Percentiles rank a stretch among this genome's conserved stretches.
Evolutionary conservation across 2,797 vertebrate species (phyloP).

Genomic region (Ceryle rudis): DNA sequence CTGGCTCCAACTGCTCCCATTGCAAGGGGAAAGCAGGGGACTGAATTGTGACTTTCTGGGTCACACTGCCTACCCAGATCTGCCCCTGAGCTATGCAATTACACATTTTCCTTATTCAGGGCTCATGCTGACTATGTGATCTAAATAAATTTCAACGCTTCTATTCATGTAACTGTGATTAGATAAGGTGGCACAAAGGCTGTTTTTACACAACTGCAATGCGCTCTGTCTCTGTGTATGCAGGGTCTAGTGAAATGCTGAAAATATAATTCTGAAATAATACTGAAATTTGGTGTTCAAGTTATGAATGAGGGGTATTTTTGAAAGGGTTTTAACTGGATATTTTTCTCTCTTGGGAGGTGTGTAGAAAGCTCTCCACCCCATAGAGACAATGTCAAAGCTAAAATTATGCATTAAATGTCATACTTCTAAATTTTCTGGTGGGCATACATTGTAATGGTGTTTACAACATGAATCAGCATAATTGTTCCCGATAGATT

Average conservation of each 20-base stretch:
- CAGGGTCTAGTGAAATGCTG: background rate
- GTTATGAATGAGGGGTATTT: background rate
- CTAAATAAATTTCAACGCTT: slow-evolving; percentile 51
- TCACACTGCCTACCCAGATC: background rate
- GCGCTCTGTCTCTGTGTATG: background rate
- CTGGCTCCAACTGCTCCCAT: background rate
- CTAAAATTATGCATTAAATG: slow-evolving; percentile 4
- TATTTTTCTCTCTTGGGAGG: background rate
- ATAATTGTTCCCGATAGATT: slow-evolving; percentile 19
- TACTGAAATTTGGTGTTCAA: background rate
- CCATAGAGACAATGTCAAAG: background rate
- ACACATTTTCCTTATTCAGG: slow-evolving; percentile 12
- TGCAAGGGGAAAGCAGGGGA: background rate
- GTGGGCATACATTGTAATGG: background rate
- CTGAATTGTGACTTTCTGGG: slow-evolving; percentile 44
- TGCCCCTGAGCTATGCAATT: slow-evolving; percentile 45
- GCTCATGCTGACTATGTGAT: slow-evolving; percentile 44
- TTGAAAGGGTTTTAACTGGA: background rate
- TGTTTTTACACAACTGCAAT: background rate
- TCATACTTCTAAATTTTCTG: slow-evolving; percentile 2
- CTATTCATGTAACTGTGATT: slow-evolving; percentile 32
- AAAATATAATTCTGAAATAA: background rate
- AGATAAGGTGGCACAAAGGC: slow-evolving; percentile 12
- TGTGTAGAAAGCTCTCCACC: background rate
- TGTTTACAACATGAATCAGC: slow-evolving; percentile 33